phyloP scores from a whole-genome alignment of 2,113 vertebrate genomes.

The Heterochromis multidens region DNA sequence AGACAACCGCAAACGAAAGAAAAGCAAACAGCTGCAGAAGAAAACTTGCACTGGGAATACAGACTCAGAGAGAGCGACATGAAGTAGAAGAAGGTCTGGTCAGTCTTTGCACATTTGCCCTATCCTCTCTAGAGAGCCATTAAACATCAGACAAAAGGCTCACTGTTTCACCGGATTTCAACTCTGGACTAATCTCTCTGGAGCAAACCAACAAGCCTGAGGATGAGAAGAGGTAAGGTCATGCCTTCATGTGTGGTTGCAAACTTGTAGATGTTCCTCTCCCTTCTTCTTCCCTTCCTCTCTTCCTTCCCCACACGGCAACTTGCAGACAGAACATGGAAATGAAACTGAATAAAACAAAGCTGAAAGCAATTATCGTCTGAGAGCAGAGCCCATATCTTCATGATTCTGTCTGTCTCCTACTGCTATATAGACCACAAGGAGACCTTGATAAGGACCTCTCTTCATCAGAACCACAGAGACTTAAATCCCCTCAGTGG shows the following conservation, averaged over 20 bases:
- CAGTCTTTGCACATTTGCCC: conserved; percentile 14
- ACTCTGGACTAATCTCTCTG: conserved; percentile 10
- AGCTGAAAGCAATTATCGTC: conserved; percentile 68
- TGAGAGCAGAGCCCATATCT: conserved; percentile 44
- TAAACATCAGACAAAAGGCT: conserved; percentile 55
- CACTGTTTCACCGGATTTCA: conserved; percentile 57
- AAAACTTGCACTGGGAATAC: neutral
- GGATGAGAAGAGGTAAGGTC: conserved; percentile 15
- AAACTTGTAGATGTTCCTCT: conserved; percentile 26
- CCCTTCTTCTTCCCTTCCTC: neutral
- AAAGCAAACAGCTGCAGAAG: neutral
- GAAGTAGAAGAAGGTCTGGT: neutral
- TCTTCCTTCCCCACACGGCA: neutral
- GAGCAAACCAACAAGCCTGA: conserved; percentile 6
- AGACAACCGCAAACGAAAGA: neutral
- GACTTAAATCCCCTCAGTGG: neutral
- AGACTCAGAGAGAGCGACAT: neutral
- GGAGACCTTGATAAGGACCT: conserved; percentile 41
- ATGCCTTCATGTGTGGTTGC: conserved; percentile 18
- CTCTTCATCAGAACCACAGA: neutral
- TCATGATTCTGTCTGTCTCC: conserved; percentile 30
- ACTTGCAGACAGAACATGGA: conserved; percentile 30
- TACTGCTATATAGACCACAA: conserved; percentile 43
- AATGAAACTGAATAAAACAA: conserved; percentile 38
- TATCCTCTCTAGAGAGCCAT: conserved; percentile 50